phyloP scores from a whole-genome alignment of 2,888 invertebrate genomes.

The Patella caerulea region DNA sequence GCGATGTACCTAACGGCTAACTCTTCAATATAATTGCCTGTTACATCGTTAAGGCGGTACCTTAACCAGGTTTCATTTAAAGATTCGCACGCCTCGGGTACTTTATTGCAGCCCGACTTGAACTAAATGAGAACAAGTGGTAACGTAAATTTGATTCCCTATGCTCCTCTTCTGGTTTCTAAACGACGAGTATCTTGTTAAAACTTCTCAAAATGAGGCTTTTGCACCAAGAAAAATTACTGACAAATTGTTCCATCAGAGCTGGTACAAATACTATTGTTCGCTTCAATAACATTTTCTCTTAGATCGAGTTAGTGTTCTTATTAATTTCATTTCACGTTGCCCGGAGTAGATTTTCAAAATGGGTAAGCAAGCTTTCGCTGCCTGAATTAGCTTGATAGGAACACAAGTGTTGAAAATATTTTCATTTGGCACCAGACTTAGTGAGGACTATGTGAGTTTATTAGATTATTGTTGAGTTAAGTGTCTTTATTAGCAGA shows the following conservation, averaged over 20 bases:
- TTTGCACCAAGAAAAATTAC: conserved; percentile 2
- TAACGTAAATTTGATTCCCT: conserved; percentile 9
- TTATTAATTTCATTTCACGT: conserved; percentile 22
- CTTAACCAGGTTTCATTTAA: conserved; percentile 13
- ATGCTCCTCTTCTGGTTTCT: neutral
- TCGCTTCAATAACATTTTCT: conserved; percentile 29
- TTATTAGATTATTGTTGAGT: conserved; percentile 28
- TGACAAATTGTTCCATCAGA: conserved; percentile 5
- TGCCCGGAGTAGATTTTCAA: conserved; percentile 17
- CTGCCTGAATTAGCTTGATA: conserved; percentile 25
- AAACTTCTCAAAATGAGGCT: neutral
- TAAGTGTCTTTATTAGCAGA: conserved; percentile 32
- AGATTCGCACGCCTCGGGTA: conserved; percentile 3
- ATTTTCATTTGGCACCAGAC: conserved; percentile 27
- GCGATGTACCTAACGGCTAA: conserved; percentile 7
- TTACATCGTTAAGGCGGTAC: conserved; percentile 13
- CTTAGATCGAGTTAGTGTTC: conserved; percentile 23
- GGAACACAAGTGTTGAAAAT: conserved; percentile 25
- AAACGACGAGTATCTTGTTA: conserved; percentile 7
- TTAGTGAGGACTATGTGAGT: conserved; percentile 21
- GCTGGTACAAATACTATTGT: conserved; percentile 30
- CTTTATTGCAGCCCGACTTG: neutral
- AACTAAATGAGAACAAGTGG: conserved; percentile 11
- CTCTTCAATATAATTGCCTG: conserved; percentile 10
- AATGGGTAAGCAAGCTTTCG: conserved; percentile 18